Evolutionary conservation across 2,797 vertebrate species (phyloP), one percentile per base, ranked within the genome.

Genomic region (Coregonus suidteri): DNA sequence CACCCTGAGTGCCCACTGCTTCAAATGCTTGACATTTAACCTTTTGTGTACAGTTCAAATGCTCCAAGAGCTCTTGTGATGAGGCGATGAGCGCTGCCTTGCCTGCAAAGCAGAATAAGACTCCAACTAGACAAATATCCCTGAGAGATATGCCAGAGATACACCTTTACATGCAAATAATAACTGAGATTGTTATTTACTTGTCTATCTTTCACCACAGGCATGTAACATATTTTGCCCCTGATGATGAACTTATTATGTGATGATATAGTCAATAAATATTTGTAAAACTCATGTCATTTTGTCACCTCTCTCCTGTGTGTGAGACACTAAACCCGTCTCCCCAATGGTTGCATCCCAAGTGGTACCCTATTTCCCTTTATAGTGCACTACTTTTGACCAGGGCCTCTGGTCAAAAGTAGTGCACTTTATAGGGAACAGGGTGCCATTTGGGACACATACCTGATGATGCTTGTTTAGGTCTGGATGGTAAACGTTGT

Each of bases 21-120:
- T 93, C 89, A 91, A 92, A 91, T 93, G 92, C 92, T 94, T 95
- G 91, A 94, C 91, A 92, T 93, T 93, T 91, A 85, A 82, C 89
- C 88, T 84, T 90, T 88, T 68, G 77, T 88, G 79, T 88, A 85
- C 78, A 83, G 82, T 82, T 90, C 70, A 74, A 82, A 79, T 84
- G 34, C 81, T 89, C 73, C 16, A 56, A 82, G 78, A 83, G 86
- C 82, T 83, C 75, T 81, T 72, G 51, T 74, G 77, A 70, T 51
- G 80, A 84, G 74, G 71, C 16, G 14, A 64, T 64, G 20, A 64
- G 79, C 83, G 74, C 68, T 79, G 9, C 18, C 9, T 3, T 20
- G 0, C 30, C 67, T 4, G 9, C 41, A 13, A 47, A 47, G 41
- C 9, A 47, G 79, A 53, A 69, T 80, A 75, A 86, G 71, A 79